Percentiles rank a stretch among this genome's conserved stretches.
Conservation (phyloP, 2,888 invertebrate species). For the Ramazzottius varieornatus region DNA sequence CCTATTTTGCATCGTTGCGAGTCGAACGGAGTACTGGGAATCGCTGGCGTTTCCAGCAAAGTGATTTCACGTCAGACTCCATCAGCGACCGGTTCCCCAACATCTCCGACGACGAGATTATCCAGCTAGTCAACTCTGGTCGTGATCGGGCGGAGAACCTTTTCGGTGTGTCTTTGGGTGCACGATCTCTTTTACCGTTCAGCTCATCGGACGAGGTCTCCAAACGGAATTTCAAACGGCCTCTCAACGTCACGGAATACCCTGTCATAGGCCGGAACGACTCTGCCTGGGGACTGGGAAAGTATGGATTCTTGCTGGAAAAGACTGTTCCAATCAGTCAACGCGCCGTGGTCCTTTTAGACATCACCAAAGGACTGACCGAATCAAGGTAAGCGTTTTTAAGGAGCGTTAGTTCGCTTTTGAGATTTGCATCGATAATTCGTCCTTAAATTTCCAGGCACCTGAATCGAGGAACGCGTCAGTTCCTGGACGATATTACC, state of each 20-base stretch:
- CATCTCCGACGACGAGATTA: not conserved
- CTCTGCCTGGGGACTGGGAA: not conserved
- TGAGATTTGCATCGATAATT: not conserved
- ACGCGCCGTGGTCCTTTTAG: not conserved
- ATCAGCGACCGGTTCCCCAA: not conserved
- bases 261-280: not conserved
- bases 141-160: not conserved
- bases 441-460: too few relatives aligned
- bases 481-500: not conserved
- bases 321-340: not conserved
- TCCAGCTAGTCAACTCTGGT: not conserved
- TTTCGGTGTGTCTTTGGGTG: not conserved
- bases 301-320: not conserved
- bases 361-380: not conserved
- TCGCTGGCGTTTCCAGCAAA: too few relatives aligned
- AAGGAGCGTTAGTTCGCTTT: not conserved
- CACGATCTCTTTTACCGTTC: too few relatives aligned
- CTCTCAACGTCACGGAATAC: not conserved
- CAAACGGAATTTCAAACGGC: not conserved
- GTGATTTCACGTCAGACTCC: too few relatives aligned
- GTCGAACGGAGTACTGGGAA: too few relatives aligned
- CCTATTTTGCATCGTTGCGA: too few relatives aligned
- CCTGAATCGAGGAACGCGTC: not conserved
- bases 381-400: not conserved
- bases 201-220: not conserved